phyloP scores from a whole-genome alignment of 2,113 vertebrate genomes.

The chimpanzee (Pan troglodytes) region DNA sequence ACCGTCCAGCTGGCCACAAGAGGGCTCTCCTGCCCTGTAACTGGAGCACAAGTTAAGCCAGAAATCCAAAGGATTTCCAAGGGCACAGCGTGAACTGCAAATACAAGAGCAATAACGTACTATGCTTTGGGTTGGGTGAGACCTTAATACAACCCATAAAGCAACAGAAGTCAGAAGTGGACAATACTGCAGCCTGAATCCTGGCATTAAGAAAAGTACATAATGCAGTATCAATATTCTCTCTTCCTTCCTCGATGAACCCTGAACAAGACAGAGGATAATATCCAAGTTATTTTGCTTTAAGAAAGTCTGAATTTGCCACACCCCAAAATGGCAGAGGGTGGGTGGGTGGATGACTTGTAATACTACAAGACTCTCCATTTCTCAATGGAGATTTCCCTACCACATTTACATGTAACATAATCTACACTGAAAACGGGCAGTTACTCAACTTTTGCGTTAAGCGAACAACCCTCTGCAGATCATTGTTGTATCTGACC shows the following conservation, averaged over 20 bases:
- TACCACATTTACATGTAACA: neutral
- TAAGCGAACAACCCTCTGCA: neutral
- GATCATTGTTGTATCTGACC: neutral
- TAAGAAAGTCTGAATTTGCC: neutral
- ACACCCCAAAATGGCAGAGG: neutral
- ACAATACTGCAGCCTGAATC: neutral
- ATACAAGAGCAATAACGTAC: neutral
- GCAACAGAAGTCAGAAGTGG: neutral
- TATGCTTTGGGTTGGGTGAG: neutral
- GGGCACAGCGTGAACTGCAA: neutral
- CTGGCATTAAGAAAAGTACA: neutral
- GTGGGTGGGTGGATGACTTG: neutral
- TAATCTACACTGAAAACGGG: neutral
- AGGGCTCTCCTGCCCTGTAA: conserved; percentile 45
- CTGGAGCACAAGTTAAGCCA: neutral
- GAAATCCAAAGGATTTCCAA: conserved; percentile 6
- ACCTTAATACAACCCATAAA: neutral
- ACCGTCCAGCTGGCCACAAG: conserved; percentile 35
- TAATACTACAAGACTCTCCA: neutral
- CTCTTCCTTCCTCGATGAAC: neutral
- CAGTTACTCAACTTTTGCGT: neutral
- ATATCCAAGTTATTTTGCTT: neutral
- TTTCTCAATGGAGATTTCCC: neutral
- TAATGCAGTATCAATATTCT: neutral
- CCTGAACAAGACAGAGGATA: neutral